These are phyloP conservation scores for Lepidochrysops patricia DNA, from an alignment of 2,888 invertebrate species.

Conservation along the genomic window DNA sequence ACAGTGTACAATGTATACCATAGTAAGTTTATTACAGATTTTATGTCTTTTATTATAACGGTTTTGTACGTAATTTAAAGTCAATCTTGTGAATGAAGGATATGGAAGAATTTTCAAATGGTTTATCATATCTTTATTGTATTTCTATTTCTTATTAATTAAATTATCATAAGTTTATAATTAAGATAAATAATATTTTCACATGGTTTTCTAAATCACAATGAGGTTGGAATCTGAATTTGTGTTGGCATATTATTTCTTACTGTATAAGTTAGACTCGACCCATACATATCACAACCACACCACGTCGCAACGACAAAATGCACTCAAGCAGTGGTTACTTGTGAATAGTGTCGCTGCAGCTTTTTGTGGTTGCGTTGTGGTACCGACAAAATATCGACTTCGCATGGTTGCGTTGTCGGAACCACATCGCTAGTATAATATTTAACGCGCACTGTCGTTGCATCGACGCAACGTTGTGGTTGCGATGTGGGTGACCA, in stretches of 20 bases:
- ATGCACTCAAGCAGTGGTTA: no score
- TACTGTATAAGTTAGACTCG: slow-evolving; percentile 38
- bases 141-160: slow-evolving; percentile 28
- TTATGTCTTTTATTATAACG: background rate
- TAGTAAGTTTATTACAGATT: background rate
- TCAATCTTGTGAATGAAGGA: slow-evolving; percentile 2
- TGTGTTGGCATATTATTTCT: slow-evolving; percentile 35
- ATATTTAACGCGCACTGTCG: no score
- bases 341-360: no score
- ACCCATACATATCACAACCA: no score
- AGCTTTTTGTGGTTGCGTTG: no score
- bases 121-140: slow-evolving; percentile 29
- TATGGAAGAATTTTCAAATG: slow-evolving; percentile 20
- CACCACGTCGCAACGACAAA: no score
- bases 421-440: no score
- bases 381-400: no score
- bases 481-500: no score
- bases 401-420: no score
- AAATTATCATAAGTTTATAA: slow-evolving; percentile 28
- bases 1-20: background rate
- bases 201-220: slow-evolving; percentile 36
- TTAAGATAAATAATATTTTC: slow-evolving; percentile 31
- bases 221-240: slow-evolving; percentile 61
- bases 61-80: background rate
- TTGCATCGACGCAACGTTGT: no score